Base-by-base conservation (phyloP, 1,140 invertebrate species). In the Periplaneta americana region DNA sequence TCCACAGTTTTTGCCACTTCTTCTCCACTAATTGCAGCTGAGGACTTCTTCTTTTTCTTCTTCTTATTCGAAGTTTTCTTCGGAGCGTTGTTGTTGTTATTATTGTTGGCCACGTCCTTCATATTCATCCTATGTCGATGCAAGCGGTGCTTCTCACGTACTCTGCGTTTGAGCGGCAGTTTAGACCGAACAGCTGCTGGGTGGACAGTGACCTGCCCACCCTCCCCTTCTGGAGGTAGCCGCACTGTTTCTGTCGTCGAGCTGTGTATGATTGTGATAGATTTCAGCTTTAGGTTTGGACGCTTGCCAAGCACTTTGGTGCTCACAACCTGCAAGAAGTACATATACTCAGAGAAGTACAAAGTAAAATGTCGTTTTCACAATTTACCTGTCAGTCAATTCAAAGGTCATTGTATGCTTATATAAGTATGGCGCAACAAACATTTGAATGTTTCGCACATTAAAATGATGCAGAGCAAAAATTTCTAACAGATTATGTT, bases 261-360 rank as follows among this genome's bases (percentile, higher is more conserved):
- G 86, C 94, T 95, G 91, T 96, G 95, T 84, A 96, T 95, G 88
- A 96, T 96, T 83, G 95, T 96, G 82, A 96, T 92, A 18, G 93
- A 94, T 87, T 95, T 95, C 85, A 95, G 90, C 88, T 96, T 96
- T 87, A 92, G 90, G 86, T 94, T 93, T 84, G 93, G 92, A 74
- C 91, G 91, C 83, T 95, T 96, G 84, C 94, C 93, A 83, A 96
- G 90, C 84, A 95, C 91, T 84, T 93, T 93, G 84, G 93, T 95
- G 90, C 94, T 95, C 85, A 93, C 90, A 86, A 95, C 91, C 95
- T 96, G 87, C 9, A 87, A 88, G 37, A 10, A 28, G 74, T 31
- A n/a, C n/a, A n/a, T n/a, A n/a, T n/a, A n/a, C n/a, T n/a, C n/a
- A n/a, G n/a, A n/a, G n/a, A n/a, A n/a, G n/a, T n/a, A n/a, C n/a